Evolutionary conservation across 2,888 invertebrate species (phyloP), one percentile per base, ranked within the genome.

Genomic region (Eupithecia centaureata): DNA sequence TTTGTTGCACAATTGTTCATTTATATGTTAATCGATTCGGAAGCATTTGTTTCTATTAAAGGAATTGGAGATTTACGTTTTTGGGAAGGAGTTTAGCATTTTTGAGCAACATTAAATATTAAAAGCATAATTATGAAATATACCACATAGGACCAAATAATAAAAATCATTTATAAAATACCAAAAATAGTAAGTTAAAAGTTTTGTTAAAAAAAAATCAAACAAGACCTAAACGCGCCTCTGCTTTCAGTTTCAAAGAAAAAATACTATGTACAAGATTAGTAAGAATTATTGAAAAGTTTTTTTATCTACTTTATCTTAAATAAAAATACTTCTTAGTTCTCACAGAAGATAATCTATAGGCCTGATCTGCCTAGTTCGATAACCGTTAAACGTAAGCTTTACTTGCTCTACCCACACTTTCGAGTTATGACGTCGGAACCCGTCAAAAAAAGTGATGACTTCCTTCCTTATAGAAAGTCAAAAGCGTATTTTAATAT

Each of bases 381-480:
- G 18, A 32, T 57, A 57, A 32, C 57, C 32, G 30, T 32, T 32
- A 33, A 32, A 22, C 8, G 18, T 28, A 22, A 18, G 32, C n/a
- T 51, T 25, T 51, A 51, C 51, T 25, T 51, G 32, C 35, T 30
- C 38, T 56, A 28, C 35, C 38, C n/a, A 54, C 38, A 57, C 47
- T 51, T 59, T 47, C 32, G 38, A 33, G 66, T n/a, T 42, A 1
- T 67, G 58, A 66, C 61, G 66, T 62, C 22, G 28, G 28, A 30
- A 22, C 35, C 51, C 65, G 63, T 70, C 67, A 77, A 77, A 78
- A 76, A 78, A 77, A 82, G 68, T 77, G 80, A 82, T 82, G 73
- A 76, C 82, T 85, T 86, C 86, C 86, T 86, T 78, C 76, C 76
- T 65, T 28, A 30, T 51, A 59, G 64, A 59, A 64, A 64, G 64